A percentile compares a stretch with the other conserved stretches of the same genome.
Conservation (phyloP, 2,797 vertebrate species). For the Coregonus sp. region DNA sequence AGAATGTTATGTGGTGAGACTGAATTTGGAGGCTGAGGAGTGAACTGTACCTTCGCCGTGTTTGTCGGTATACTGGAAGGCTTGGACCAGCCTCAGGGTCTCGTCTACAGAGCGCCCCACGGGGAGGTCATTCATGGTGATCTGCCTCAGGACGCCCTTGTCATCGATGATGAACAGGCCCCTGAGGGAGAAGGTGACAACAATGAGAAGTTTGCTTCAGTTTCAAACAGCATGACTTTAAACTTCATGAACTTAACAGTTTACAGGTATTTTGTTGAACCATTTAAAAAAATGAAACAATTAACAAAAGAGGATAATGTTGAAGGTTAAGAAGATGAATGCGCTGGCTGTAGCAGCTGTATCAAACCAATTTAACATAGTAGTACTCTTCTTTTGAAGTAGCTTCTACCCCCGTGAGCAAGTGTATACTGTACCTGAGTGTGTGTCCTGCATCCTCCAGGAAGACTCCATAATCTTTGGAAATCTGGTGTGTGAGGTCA, state of each 20-base stretch:
- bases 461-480: conserved; percentile 96
- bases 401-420: neutral
- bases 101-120: conserved; percentile 97
- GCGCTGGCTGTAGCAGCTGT: neutral
- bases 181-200: conserved; percentile 67
- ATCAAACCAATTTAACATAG: neutral
- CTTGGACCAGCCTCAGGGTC: conserved; percentile 94
- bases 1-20: too few relatives aligned
- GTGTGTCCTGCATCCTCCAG: conserved; percentile 95
- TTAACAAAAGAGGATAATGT: too few relatives aligned
- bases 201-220: neutral
- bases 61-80: conserved; percentile 98
- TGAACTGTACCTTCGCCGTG: conserved; percentile 89
- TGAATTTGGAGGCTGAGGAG: neutral
- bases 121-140: conserved; percentile 98
- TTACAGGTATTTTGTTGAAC: neutral
- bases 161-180: conserved; percentile 98
- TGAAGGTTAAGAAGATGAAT: too few relatives aligned
- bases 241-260: neutral
- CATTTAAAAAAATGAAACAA: too few relatives aligned
- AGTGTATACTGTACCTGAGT: conserved; percentile 79
- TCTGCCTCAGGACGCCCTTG: conserved; percentile 92
- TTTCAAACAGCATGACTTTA: neutral
- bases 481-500: conserved; percentile 93
- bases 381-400: neutral